Conservation (phyloP, 2,888 invertebrate genomes). For the Dendrolimus pini region DNA sequence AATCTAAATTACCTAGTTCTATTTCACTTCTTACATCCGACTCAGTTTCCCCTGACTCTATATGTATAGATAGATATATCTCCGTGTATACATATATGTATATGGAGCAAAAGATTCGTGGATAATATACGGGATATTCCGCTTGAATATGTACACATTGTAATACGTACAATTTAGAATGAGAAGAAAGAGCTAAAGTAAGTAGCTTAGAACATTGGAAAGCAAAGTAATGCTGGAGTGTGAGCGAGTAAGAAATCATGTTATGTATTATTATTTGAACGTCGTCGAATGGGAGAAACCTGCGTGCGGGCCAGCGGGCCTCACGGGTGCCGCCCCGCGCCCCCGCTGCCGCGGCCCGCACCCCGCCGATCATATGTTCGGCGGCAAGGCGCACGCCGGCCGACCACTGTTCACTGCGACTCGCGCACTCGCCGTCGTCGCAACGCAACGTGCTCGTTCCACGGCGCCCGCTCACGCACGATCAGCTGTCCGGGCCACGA, state of each 20-base stretch:
- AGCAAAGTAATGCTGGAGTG: constrained; percentile 33
- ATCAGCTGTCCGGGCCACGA: constrained; percentile 51
- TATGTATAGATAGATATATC: too few relatives aligned
- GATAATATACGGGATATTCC: too few relatives aligned
- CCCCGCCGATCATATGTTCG: constrained; percentile 71
- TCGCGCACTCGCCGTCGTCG: constrained; percentile 68
- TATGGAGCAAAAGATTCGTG: too few relatives aligned
- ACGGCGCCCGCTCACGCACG: constrained; percentile 40
- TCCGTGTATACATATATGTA: too few relatives aligned
- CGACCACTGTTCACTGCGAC: constrained; percentile 72
- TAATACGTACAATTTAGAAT: neutral
- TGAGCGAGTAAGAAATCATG: constrained; percentile 60
- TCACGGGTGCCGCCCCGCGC: constrained; percentile 41
- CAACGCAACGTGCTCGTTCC: constrained; percentile 38
- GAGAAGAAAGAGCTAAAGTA: constrained; percentile 35
- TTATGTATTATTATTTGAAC: constrained; percentile 67
- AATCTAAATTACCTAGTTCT: too few relatives aligned
- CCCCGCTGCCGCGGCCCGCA: constrained; percentile 42
- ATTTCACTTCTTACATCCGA: too few relatives aligned
- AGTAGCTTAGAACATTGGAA: constrained; percentile 19
- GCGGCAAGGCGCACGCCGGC: constrained; percentile 40
- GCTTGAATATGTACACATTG: too few relatives aligned
- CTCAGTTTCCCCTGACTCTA: too few relatives aligned
- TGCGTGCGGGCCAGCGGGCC: constrained; percentile 71
- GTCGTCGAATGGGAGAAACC: constrained; percentile 70